Percentiles rank a stretch among this genome's conserved stretches.
These are phyloP conservation scores for Brenthis ino DNA, from an alignment of 2,888 invertebrate species.

Conservation along the genomic window DNA sequence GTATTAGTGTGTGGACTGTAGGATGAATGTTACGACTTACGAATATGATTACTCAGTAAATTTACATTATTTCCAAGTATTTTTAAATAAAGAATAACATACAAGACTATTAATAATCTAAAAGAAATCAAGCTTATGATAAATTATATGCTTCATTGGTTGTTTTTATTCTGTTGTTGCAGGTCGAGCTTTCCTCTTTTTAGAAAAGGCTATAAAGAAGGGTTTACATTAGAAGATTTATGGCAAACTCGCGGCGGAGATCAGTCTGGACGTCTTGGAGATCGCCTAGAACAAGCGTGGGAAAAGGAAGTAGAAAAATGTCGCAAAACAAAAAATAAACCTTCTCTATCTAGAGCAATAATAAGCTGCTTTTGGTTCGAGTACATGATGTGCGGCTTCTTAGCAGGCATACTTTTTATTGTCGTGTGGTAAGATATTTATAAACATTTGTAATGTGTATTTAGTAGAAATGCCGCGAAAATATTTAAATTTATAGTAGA, in stretches of 20 bases:
- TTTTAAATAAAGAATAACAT: too few species aligned
- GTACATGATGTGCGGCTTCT: constrained; percentile 82
- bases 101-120: too few species aligned
- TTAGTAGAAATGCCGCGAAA: too few species aligned
- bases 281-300: constrained; percentile 86
- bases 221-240: constrained; percentile 85
- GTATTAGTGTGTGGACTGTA: too few species aligned
- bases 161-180: constrained; percentile 32
- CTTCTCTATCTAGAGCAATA: constrained; percentile 83
- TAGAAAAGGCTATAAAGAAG: constrained; percentile 83
- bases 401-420: constrained; percentile 81
- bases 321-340: constrained; percentile 73
- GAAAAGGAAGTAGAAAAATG: constrained; percentile 78
- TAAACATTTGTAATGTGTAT: background rate
- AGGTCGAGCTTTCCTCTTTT: constrained; percentile 87
- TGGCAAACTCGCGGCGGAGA: constrained; percentile 84
- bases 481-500: too few species aligned
- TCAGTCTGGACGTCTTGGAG: constrained; percentile 84
- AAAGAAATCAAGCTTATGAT: background rate
- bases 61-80: too few species aligned
- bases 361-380: constrained; percentile 83
- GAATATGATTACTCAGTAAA: too few species aligned
- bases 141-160: background rate
- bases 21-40: too few species aligned
- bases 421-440: constrained; percentile 78